phyloP scores from a whole-genome alignment of 2,113 vertebrate genomes.

The Sclerurus mexicanus region DNA sequence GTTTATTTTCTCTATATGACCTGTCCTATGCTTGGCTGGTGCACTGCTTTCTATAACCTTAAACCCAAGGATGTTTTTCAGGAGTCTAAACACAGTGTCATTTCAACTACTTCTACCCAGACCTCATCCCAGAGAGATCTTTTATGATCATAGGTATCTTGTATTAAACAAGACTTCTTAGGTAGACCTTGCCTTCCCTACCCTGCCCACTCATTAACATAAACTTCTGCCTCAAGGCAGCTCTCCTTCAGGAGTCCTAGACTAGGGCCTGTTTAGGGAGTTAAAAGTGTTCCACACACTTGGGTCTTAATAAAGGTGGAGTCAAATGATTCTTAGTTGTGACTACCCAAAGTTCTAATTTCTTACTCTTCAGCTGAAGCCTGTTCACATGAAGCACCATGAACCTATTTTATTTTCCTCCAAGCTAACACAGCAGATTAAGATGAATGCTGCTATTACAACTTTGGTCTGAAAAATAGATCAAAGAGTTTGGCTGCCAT shows the following conservation, averaged over 20 bases:
- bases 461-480: neutral
- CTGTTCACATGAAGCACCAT: neutral
- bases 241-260: neutral
- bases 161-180: neutral
- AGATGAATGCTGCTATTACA: neutral
- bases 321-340: neutral
- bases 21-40: neutral
- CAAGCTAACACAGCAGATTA: neutral
- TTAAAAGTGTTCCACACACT: neutral
- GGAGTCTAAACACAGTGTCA: neutral
- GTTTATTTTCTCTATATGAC: neutral
- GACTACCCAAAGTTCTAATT: neutral
- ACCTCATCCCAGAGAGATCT: neutral
- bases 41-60: neutral
- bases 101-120: neutral
- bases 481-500: neutral
- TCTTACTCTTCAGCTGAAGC: neutral
- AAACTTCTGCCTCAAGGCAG: neutral
- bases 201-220: neutral
- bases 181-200: neutral
- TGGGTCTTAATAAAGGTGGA: neutral
- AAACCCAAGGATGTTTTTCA: neutral
- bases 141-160: neutral
- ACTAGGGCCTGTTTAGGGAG: neutral
- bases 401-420: neutral